phyloP scores from a whole-genome alignment of 1,140 invertebrate species.

The Goniozus legneri region DNA sequence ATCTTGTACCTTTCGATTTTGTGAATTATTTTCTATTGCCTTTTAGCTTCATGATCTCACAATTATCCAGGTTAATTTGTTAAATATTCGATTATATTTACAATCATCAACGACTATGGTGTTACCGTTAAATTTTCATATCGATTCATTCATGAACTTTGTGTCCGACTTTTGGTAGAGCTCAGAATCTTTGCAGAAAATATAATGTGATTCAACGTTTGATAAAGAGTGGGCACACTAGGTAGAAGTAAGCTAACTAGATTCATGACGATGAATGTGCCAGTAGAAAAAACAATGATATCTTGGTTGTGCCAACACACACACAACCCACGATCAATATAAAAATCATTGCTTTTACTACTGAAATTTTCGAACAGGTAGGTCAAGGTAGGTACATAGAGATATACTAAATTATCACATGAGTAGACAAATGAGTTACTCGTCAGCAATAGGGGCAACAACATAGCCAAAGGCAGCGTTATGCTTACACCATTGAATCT shows the following conservation, averaged over 20 bases:
- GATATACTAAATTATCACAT: slow-evolving; percentile 53
- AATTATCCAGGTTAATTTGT: no score
- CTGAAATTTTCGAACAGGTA: slow-evolving; percentile 23
- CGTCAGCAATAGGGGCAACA: slow-evolving; percentile 50
- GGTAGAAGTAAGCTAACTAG: slow-evolving; percentile 16
- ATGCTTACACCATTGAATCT: slow-evolving; percentile 42
- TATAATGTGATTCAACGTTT: slow-evolving; percentile 5
- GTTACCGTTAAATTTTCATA: no score
- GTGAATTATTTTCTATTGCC: no score
- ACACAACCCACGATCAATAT: no score
- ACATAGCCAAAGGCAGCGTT: slow-evolving; percentile 53
- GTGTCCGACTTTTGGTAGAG: no score
- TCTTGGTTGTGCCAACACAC: no score
- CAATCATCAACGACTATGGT: no score
- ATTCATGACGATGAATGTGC: slow-evolving; percentile 10
- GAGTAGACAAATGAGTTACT: slow-evolving; percentile 51
- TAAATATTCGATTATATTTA: no score
- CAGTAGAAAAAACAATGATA: slow-evolving; percentile 12
- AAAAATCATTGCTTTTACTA: slow-evolving; percentile 19
- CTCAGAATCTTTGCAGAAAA: slow-evolving; percentile 12
- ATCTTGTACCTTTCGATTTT: no score
- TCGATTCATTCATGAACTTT: no score
- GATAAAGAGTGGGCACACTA: slow-evolving; percentile 13
- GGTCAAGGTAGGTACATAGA: slow-evolving; percentile 46
- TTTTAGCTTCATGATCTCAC: no score